Conservation (phyloP, 1,140 invertebrate genomes). For the Pseudomyrmex gracilis region DNA sequence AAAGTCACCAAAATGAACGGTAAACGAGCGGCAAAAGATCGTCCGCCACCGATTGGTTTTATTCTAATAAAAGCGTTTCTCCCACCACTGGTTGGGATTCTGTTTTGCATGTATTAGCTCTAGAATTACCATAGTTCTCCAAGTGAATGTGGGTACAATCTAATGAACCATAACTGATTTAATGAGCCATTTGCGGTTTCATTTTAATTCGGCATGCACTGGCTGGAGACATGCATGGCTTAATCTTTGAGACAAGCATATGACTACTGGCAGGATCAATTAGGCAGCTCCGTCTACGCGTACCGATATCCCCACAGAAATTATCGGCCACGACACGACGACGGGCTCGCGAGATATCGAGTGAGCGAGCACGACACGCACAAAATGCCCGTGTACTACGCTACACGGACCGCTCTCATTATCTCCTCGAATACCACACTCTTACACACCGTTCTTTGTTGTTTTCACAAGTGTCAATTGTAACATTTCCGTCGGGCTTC, state of each 20-base stretch:
- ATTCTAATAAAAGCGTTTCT: slow-evolving; percentile 58
- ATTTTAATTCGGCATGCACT: slow-evolving; percentile 87
- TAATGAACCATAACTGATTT: slow-evolving; percentile 87
- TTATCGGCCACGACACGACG: too few species aligned
- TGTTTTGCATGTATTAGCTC: slow-evolving; percentile 87
- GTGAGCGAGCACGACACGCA: too few species aligned
- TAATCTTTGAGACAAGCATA: slow-evolving; percentile 92
- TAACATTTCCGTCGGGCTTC: too few species aligned
- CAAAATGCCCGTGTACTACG: too few species aligned
- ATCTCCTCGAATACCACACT: too few species aligned
- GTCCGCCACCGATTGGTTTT: slow-evolving; percentile 64
- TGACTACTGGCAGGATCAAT: too few species aligned
- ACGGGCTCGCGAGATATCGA: too few species aligned
- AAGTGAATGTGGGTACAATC: slow-evolving; percentile 35
- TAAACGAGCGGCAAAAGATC: slow-evolving; percentile 79
- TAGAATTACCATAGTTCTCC: slow-evolving; percentile 19
- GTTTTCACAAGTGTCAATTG: too few species aligned
- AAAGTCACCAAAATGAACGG: slow-evolving; percentile 89
- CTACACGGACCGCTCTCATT: too few species aligned
- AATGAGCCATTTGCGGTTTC: slow-evolving; percentile 93
- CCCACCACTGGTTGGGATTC: slow-evolving; percentile 84
- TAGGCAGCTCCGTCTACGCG: too few species aligned
- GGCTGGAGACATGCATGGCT: slow-evolving; percentile 87
- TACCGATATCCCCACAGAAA: too few species aligned
- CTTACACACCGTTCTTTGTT: too few species aligned